Conservation (phyloP, 2,113 vertebrate genomes). For the Labrus mixtus region DNA sequence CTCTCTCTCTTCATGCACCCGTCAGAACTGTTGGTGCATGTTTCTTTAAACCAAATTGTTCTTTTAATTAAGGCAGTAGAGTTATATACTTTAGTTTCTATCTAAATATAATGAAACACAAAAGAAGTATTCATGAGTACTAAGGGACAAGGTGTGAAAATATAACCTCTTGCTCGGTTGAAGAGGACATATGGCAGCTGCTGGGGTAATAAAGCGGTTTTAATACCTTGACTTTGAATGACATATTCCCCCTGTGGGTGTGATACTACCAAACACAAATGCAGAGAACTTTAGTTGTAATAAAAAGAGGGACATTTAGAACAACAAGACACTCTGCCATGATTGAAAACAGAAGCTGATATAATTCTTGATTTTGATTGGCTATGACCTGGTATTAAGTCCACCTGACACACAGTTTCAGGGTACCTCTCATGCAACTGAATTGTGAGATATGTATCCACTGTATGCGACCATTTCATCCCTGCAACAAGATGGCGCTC, state of each 20-base stretch:
- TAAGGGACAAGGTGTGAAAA: background rate
- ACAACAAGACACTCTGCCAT: no score
- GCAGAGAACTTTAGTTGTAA: background rate
- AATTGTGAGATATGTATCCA: background rate
- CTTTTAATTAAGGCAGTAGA: no score
- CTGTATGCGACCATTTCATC: slow-evolving; percentile 13
- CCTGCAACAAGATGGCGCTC: slow-evolving; percentile 24
- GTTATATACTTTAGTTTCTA: no score
- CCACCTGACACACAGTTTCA: background rate
- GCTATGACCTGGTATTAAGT: slow-evolving; percentile 2
- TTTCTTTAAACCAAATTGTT: no score
- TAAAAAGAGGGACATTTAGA: no score
- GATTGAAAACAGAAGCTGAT: background rate
- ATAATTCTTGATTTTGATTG: slow-evolving; percentile 4
- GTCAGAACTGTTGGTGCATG: no score
- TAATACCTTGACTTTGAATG: background rate
- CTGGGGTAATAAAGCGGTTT: background rate
- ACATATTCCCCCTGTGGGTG: background rate
- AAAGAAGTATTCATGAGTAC: background rate
- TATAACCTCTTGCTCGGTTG: background rate
- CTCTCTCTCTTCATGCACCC: no score
- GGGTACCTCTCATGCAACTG: background rate
- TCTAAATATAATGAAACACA: background rate
- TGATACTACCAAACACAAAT: background rate
- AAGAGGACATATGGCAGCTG: background rate